Base-by-base conservation (phyloP, 1,140 invertebrate genomes). In the Monomorium pharaonis region DNA sequence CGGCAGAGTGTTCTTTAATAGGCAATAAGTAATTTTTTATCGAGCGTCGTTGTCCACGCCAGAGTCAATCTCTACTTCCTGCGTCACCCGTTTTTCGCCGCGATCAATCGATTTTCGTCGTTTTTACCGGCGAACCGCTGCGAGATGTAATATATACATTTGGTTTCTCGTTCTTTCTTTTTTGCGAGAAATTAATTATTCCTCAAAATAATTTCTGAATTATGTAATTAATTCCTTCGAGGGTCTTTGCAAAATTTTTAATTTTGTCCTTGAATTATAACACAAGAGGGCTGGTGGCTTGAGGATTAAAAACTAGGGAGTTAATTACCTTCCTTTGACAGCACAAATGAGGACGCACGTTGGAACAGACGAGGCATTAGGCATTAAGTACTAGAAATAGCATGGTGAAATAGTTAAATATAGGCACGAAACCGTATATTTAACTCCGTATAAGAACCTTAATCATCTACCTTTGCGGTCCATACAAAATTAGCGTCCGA, bases 401-500 rank as follows among this genome's bases (percentile, higher is more conserved):
- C 14, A 10, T 62, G 76, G 9, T 49, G 76, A 67, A 67, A 42
- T 37, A 37, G 9, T 54, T 78, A 42, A 78, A 37, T 78, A 65
- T 21, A 24, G 44, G 44, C 44, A 9, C 44, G 44, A 37, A 63
- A 16, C 44, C n/a, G 12, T 49, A 65, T 49, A 49, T 49, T 77
- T 49, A 33, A 42, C 21, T 67, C 16, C 30, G 47, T 14, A n/a
- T 49, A 33, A 78, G 44, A 24, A 24, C 27, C 18, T 21, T 67
- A 54, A 78, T 78, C 44, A 37, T 47, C 33, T 54, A 27, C 16
- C 30, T 27, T 69, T 42, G 42, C 76, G 44, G 44, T 69, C 47
- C 47, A 69, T 80, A 80, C 76, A 74, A 83, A 83, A 83, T 83
- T 83, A 70, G 67, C 18, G 65, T 44, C 14, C 24, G 37, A 75